Evolutionary conservation across 1,140 invertebrate species (phyloP), one percentile per base, ranked within the genome.

Genomic region (Drosophila pectinifera): DNA sequence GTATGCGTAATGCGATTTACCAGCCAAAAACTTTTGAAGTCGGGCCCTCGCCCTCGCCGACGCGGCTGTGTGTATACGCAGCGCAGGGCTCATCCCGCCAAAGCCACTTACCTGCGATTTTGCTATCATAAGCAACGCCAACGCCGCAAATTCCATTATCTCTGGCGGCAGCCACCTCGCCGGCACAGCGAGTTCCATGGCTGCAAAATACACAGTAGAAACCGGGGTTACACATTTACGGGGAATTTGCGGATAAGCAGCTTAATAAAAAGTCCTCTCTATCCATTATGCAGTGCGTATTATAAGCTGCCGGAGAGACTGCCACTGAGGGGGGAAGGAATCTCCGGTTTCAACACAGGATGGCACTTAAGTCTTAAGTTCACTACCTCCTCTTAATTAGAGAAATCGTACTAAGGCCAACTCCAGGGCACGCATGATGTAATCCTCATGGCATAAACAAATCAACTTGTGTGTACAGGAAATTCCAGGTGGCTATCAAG

Each of bases 91-190:
- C 31, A 22, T 36, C 34, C 49, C 7, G 34, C 42, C n/a, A 68
- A 80, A 64, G 73, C 80, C 80, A 93, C 93, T 93, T 92, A 97
- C 96, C 98, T 92, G 98, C 98, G 83, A 99, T 97, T 95, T 98
- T 98, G 10, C 97, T 98, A 92, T 99, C 97, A 93, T 99, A 99
- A n/a, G 98, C 98, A 18, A 99, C 98, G 26, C 98, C 98, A n/a
- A 99, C 98, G 10, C 98, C 98, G 91, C 98, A 99, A 41, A 99
- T 96, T 7, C 96, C 97, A 93, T 99, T 99, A 93, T 99, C 98
- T 46, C 98, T 93, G 5, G 98, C 98, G 11, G 98, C 98, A 14
- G 98, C 96, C 14, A 99, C 98, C 94, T 99, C 98, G 2, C 98
- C 98, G 5, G 98, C 98, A 93, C 98, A 99, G 80, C 98, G 93